These are phyloP conservation scores for Sesia apiformis DNA, from an alignment of 2,888 invertebrate species.

Conservation along the genomic window DNA sequence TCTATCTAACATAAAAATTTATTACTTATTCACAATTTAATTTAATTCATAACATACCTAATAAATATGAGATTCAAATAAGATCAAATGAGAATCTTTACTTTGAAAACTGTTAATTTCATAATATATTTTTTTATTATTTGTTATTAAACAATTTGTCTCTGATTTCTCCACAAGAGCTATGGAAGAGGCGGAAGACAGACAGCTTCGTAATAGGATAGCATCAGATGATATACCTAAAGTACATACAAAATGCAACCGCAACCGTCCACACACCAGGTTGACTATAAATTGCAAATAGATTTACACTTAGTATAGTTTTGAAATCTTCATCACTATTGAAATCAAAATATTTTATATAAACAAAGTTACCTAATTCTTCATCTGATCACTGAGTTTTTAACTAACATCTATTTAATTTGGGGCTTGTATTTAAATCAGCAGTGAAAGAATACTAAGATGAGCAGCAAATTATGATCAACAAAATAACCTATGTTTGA, in stretches of 20 bases:
- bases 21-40: too few relatives aligned
- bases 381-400: background rate
- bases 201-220: conserved; percentile 27
- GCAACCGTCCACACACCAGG: conserved; percentile 66
- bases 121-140: conserved; percentile 4
- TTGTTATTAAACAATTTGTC: conserved; percentile 4
- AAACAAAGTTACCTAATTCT: background rate
- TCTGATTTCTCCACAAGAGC: conserved; percentile 21
- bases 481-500: too few relatives aligned
- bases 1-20: too few relatives aligned
- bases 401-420: background rate
- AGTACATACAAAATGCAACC: conserved; percentile 62
- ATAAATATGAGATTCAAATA: too few relatives aligned
- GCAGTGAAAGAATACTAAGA: too few relatives aligned
- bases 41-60: too few relatives aligned
- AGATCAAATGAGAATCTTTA: too few relatives aligned
- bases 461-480: too few relatives aligned
- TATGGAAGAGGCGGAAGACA: conserved; percentile 41
- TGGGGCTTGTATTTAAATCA: too few relatives aligned
- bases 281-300: conserved; percentile 24
- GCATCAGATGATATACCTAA: conserved; percentile 49
- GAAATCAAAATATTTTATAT: background rate
- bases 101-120: too few relatives aligned
- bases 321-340: conserved; percentile 1
- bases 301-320: conserved; percentile 6